A percentile compares a stretch with the other conserved stretches of the same genome.
Evolutionary conservation across 2,888 invertebrate species (phyloP).

Genomic region (Merodon equestris): DNA sequence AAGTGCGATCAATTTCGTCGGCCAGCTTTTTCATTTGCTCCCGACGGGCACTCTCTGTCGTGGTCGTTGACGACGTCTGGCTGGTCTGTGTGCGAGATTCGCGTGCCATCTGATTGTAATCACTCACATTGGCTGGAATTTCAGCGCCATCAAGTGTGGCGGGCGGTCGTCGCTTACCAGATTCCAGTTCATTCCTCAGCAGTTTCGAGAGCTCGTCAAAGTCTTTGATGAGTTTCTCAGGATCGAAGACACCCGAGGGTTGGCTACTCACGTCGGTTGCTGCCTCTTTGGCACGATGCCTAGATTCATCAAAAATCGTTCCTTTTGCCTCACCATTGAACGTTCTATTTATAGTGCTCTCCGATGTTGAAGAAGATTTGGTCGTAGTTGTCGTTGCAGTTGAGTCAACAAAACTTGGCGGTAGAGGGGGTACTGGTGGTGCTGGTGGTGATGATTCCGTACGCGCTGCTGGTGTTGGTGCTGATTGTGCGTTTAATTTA

Average conservation of each 20-base stretch:
- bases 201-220: slow-evolving; percentile 77
- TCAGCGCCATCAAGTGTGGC: slow-evolving; percentile 48
- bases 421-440: slow-evolving; percentile 55
- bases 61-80: slow-evolving; percentile 37
- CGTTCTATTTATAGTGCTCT: slow-evolving; percentile 69
- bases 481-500: slow-evolving; percentile 74
- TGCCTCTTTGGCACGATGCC: slow-evolving; percentile 78
- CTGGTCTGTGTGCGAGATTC: slow-evolving; percentile 45
- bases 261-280: slow-evolving; percentile 70
- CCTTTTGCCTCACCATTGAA: slow-evolving; percentile 42
- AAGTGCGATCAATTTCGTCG: slow-evolving; percentile 54
- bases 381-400: slow-evolving; percentile 57
- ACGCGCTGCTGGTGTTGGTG: slow-evolving; percentile 59
- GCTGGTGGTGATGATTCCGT: slow-evolving; percentile 49
- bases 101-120: slow-evolving; percentile 53
- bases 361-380: slow-evolving; percentile 64
- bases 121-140: slow-evolving; percentile 47
- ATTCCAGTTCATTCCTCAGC: slow-evolving; percentile 75
- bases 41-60: slow-evolving; percentile 71
- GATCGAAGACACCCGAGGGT: slow-evolving; percentile 71
- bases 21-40: slow-evolving; percentile 71
- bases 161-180: slow-evolving; percentile 70
- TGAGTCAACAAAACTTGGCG: slow-evolving; percentile 36
- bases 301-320: slow-evolving; percentile 74
- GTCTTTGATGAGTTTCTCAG: slow-evolving; percentile 78